A percentile compares a stretch with the other conserved stretches of the same genome.
These are phyloP conservation scores for Galeopsomyia nigrocyanea DNA, from an alignment of 2,888 invertebrate species.

Conservation along the genomic window DNA sequence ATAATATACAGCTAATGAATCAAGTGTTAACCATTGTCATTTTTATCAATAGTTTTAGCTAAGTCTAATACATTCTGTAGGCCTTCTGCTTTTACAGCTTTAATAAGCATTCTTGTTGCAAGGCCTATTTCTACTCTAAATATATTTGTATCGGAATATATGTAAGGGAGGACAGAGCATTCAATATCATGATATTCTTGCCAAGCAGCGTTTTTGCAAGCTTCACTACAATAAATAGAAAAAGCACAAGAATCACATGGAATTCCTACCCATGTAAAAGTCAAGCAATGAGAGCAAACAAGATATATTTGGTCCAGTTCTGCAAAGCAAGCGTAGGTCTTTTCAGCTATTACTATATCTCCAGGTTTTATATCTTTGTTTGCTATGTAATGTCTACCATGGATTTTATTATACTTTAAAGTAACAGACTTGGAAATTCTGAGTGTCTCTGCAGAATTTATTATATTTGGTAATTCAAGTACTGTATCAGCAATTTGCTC, in stretches of 20 bases:
- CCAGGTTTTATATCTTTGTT: constrained; percentile 78
- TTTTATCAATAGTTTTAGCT: too few species aligned
- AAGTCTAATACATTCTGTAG: too few species aligned
- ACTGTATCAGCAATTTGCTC: too few species aligned
- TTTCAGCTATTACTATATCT: constrained; percentile 83
- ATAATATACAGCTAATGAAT: too few species aligned
- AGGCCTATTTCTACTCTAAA: constrained; percentile 50
- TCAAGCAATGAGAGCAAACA: constrained; percentile 80
- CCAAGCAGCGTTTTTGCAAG: constrained; percentile 76
- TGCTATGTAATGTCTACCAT: constrained; percentile 81
- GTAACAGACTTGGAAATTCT: constrained; percentile 71
- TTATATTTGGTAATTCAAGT: too few species aligned
- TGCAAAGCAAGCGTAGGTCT: constrained; percentile 78
- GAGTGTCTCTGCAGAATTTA: too few species aligned
- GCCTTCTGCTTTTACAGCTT: too few species aligned
- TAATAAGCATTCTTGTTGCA: too few species aligned
- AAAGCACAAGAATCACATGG: constrained; percentile 77
- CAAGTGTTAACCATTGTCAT: too few species aligned
- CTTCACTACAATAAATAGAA: constrained; percentile 77
- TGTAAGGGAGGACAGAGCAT: constrained; percentile 69
- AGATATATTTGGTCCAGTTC: constrained; percentile 71
- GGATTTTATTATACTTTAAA: constrained; percentile 71
- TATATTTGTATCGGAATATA: too few species aligned
- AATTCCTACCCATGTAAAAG: constrained; percentile 72
- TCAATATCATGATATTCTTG: constrained; percentile 82